These are phyloP conservation scores for Rhodeus uyekii DNA, from an alignment of 2,797 vertebrate genomes.

Conservation along the genomic window DNA sequence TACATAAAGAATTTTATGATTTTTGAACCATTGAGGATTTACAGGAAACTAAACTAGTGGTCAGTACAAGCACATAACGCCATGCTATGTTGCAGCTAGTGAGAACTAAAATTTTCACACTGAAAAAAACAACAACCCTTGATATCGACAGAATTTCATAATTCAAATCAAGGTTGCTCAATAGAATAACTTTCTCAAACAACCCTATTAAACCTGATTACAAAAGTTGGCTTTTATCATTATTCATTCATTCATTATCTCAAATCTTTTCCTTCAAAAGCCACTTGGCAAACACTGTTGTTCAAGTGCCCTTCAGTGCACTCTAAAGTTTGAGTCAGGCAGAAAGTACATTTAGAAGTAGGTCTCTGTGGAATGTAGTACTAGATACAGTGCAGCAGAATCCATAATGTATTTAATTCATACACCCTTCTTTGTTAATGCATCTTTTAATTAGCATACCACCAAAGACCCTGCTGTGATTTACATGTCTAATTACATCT, in stretches of 20 bases:
- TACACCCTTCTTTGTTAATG: slow-evolving; percentile 42
- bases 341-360: neutral
- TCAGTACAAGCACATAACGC: neutral
- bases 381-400: slow-evolving; percentile 4
- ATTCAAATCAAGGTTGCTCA: neutral
- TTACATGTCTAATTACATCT: slow-evolving; percentile 58
- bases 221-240: neutral
- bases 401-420: slow-evolving; percentile 33
- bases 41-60: neutral
- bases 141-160: neutral
- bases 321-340: neutral
- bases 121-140: neutral
- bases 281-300: neutral
- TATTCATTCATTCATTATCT: neutral
- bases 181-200: neutral
- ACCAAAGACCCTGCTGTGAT: slow-evolving; percentile 50
- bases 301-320: neutral
- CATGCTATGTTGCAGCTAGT: neutral
- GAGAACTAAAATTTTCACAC: neutral
- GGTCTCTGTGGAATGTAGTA: neutral
- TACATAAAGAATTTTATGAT: neutral
- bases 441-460: slow-evolving; percentile 59
- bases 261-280: neutral
- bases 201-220: neutral
- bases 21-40: neutral